Evolutionary conservation across 2,888 invertebrate genomes (phyloP).

Genomic region (Aporophyla lueneburgensis): DNA sequence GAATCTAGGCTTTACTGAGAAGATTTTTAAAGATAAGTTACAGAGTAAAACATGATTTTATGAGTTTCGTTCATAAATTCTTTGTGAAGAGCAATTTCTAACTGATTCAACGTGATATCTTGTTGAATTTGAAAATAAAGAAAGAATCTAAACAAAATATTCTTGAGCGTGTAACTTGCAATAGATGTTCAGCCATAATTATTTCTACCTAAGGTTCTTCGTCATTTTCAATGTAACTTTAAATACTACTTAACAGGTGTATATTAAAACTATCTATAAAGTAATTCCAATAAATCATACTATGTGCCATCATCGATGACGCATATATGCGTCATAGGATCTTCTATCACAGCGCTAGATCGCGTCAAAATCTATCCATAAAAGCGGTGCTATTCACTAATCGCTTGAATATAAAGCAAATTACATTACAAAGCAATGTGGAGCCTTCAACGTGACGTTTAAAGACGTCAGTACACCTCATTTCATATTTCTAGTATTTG

Average conservation of each 20-base stretch:
- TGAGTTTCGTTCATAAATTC: neutral
- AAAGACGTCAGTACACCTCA: slow-evolving; percentile 6
- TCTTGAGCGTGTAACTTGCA: neutral
- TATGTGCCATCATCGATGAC: slow-evolving; percentile 40
- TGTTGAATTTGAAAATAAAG: neutral
- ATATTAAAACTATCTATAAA: slow-evolving; percentile 3
- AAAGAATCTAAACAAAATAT: neutral
- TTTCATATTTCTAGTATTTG: slow-evolving; percentile 5
- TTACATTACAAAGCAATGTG: slow-evolving; percentile 5
- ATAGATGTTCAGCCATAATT: neutral
- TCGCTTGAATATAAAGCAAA: slow-evolving; percentile 29
- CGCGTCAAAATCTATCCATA: slow-evolving; percentile 23
- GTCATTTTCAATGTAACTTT: neutral
- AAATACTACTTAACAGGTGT: neutral
- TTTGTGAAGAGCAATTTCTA: neutral
- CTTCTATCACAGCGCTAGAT: slow-evolving; percentile 1
- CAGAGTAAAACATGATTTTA: neutral
- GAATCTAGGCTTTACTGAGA: neutral
- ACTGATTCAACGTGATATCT: neutral
- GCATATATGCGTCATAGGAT: slow-evolving; percentile 40
- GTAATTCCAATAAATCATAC: slow-evolving; percentile 39
- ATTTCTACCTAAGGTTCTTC: neutral
- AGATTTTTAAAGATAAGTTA: neutral
- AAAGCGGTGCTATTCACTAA: neutral
- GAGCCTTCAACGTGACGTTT: slow-evolving; percentile 6